A percentile compares a stretch with the other conserved stretches of the same genome.
Conservation (phyloP, 1,140 invertebrate genomes). For the Drosophila chauvacae region DNA sequence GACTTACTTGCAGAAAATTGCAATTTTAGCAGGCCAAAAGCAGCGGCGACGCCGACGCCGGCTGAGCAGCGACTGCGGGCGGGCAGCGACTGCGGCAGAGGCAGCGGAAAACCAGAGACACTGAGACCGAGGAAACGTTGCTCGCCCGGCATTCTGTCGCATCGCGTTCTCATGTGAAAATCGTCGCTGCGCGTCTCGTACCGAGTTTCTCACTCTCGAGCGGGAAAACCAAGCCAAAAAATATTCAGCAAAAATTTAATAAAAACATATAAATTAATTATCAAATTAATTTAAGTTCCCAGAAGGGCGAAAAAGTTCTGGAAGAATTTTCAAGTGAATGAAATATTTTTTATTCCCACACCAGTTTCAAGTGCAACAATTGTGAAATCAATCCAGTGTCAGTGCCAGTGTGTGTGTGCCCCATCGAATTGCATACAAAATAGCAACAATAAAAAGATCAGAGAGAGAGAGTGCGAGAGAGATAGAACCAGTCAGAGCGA, state of each 20-base stretch:
- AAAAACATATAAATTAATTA: neutral
- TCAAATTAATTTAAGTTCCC: constrained; percentile 30
- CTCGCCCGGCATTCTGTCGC: constrained; percentile 77
- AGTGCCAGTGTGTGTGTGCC: constrained; percentile 23
- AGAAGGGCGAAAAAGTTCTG: constrained; percentile 19
- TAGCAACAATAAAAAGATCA: constrained; percentile 15
- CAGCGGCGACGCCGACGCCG: constrained; percentile 2
- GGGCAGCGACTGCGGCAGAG: constrained; percentile 25
- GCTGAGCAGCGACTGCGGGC: constrained; percentile 20
- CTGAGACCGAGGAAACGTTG: constrained; percentile 46
- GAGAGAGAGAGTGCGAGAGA: constrained; percentile 23
- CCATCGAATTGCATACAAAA: constrained; percentile 5
- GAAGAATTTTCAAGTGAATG: constrained; percentile 25
- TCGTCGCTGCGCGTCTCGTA: constrained; percentile 61
- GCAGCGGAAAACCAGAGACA: constrained; percentile 48
- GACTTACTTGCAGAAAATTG: constrained; percentile 67
- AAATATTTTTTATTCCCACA: constrained; percentile 5
- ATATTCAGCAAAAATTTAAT: neutral
- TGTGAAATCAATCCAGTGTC: constrained; percentile 45
- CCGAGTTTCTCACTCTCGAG: constrained; percentile 31
- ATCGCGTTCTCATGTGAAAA: constrained; percentile 80
- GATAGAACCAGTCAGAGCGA: constrained; percentile 17
- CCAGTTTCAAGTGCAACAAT: constrained; percentile 51
- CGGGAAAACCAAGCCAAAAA: constrained; percentile 28
- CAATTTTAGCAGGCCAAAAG: constrained; percentile 46